Evolutionary conservation across 2,113 vertebrate species (phyloP).

Genomic region (Silurus meridionalis): DNA sequence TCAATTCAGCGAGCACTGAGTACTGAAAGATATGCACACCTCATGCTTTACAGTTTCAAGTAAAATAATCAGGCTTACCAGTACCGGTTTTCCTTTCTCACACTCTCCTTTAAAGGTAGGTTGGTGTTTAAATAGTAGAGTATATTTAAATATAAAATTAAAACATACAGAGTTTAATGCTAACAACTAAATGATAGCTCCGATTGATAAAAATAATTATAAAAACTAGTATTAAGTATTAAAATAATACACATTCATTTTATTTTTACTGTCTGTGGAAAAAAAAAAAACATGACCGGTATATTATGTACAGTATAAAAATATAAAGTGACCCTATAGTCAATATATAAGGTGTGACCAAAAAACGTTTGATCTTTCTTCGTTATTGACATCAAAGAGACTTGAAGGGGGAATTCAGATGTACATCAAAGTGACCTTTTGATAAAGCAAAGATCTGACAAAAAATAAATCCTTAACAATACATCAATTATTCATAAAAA

Average conservation of each 20-base stretch:
- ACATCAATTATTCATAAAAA: slow-evolving; percentile 18
- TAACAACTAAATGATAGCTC: background rate
- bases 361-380: slow-evolving; percentile 13
- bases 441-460: background rate
- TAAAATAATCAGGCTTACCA: no score
- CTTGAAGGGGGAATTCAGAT: background rate
- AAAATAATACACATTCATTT: no score
- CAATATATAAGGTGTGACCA: background rate
- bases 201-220: background rate
- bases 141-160: background rate
- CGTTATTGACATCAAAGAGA: slow-evolving; percentile 25
- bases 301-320: no score
- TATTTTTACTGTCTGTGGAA: background rate
- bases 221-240: no score
- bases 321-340: background rate
- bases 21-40: background rate
- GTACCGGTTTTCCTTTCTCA: background rate
- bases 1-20: background rate
- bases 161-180: background rate
- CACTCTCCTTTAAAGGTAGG: background rate
- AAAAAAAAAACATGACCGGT: background rate
- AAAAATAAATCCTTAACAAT: slow-evolving; percentile 10
- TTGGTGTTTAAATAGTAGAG: background rate
- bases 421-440: slow-evolving; percentile 24
- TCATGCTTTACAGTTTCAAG: background rate